Evolutionary conservation across 2,797 vertebrate species (phyloP).

Genomic region (Stomatorhinus walkeri): DNA sequence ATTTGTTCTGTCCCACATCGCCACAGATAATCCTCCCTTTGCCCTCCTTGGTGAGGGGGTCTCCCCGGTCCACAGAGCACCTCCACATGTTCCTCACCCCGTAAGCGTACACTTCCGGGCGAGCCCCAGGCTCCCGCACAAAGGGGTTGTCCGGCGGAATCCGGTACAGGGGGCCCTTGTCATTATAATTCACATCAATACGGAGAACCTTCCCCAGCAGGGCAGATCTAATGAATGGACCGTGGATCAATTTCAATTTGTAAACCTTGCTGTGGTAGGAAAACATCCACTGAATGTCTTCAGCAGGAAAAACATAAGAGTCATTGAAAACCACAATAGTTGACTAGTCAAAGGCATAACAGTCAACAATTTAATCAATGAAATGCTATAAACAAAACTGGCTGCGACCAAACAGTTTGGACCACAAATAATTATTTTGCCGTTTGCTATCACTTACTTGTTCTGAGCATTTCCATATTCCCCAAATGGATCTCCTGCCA

Average conservation of each 20-base stretch:
- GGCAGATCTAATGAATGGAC: constrained; percentile 63
- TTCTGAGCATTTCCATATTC: constrained; percentile 88
- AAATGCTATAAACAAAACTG: not conserved
- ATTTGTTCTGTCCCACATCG: constrained; percentile 92
- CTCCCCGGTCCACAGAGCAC: constrained; percentile 85
- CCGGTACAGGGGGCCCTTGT: constrained; percentile 69
- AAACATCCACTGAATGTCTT: not conserved
- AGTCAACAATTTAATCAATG: not conserved
- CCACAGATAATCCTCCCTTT: constrained; percentile 89
- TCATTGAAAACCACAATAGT: not conserved
- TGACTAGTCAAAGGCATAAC: not conserved
- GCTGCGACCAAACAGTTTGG: not conserved
- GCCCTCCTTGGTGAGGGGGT: constrained; percentile 67
- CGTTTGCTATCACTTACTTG: constrained; percentile 62
- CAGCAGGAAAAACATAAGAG: not conserved
- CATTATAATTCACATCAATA: constrained; percentile 74
- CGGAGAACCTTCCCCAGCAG: constrained; percentile 89
- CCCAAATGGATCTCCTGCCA: constrained; percentile 94
- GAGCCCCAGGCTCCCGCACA: constrained; percentile 54
- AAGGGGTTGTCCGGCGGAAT: constrained; percentile 88
- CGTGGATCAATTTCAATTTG: not conserved
- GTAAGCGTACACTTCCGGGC: constrained; percentile 81
- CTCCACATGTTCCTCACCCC: constrained; percentile 96
- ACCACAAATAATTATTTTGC: not conserved
- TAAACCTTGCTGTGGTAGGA: not conserved